Percentiles rank a stretch among this genome's conserved stretches.
Evolutionary conservation across 2,113 vertebrate species (phyloP).

Genomic region (Nymphicus hollandicus): DNA sequence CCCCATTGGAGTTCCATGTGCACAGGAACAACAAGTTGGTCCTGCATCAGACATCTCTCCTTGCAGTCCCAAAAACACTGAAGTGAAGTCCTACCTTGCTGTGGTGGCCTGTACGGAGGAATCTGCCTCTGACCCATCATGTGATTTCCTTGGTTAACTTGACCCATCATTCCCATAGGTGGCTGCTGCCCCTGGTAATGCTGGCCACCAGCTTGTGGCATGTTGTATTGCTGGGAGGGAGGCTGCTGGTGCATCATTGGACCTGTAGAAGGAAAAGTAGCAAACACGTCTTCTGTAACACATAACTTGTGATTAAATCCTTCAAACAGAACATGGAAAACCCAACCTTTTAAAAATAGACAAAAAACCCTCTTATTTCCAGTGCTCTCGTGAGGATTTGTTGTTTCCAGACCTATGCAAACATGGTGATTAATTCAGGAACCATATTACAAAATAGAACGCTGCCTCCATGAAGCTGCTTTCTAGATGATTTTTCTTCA

Average conservation of each 20-base stretch:
- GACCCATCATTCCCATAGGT: conserved; percentile 96
- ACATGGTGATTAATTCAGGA: background rate
- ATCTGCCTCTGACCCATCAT: conserved; percentile 98
- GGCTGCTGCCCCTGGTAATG: conserved; percentile 98
- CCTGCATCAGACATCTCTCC: too few relatives aligned
- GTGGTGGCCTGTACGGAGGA: conserved; percentile 95
- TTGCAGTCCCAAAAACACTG: background rate
- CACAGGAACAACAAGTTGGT: too few relatives aligned
- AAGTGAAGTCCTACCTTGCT: conserved; percentile 85
- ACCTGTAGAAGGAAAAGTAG: conserved; percentile 68
- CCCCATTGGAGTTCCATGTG: too few relatives aligned
- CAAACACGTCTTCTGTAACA: background rate
- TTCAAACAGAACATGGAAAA: background rate
- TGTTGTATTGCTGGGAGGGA: conserved; percentile 93
- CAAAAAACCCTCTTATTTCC: background rate
- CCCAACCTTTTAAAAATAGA: background rate
- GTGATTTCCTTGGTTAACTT: conserved; percentile 95
- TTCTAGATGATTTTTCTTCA: background rate
- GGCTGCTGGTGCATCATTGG: conserved; percentile 98
- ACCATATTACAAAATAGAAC: background rate
- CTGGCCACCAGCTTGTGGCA: conserved; percentile 91
- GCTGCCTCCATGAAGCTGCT: background rate
- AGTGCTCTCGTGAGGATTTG: background rate
- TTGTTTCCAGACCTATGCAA: background rate
- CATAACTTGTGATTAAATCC: background rate